Percentiles rank a stretch among this genome's conserved stretches.
phyloP scores from a whole-genome alignment of 2,888 invertebrate genomes.

The Penaeus monodon region DNA sequence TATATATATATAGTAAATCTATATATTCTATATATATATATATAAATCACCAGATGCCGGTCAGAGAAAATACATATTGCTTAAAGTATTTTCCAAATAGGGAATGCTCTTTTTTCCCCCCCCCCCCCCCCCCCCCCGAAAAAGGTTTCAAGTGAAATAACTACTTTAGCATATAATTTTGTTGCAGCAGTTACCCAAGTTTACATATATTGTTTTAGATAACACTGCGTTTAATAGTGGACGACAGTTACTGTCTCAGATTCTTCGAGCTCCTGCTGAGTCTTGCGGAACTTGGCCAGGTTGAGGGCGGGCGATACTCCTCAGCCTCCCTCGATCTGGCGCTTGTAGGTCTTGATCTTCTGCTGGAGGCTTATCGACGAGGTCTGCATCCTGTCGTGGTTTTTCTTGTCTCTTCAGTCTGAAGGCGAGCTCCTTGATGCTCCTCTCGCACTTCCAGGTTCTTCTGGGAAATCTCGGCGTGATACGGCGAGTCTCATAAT shows the following conservation, averaged over 20 bases:
- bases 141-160: no score
- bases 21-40: no score
- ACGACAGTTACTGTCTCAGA: constrained; percentile 77
- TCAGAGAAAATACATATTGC: no score
- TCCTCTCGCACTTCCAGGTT: constrained; percentile 73
- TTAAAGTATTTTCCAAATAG: no score
- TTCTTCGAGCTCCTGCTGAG: constrained; percentile 73
- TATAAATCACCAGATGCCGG: no score
- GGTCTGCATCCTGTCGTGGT: constrained; percentile 98
- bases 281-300: constrained; percentile 98
- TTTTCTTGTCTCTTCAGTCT: constrained; percentile 99
- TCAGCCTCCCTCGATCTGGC: constrained; percentile 99
- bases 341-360: constrained; percentile 99
- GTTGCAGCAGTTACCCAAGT: no score
- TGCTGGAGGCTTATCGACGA: constrained; percentile 99
- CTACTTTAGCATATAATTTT: no score
- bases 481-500: constrained; percentile 74
- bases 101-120: no score
- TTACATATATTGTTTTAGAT: no score
- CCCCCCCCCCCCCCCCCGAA: no score
- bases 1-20: no score
- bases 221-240: no score
- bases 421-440: constrained; percentile 72
- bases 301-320: constrained; percentile 97
- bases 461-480: constrained; percentile 74